Conservation (phyloP, 2,888 invertebrate genomes). For the Stegana nigrithorax region DNA sequence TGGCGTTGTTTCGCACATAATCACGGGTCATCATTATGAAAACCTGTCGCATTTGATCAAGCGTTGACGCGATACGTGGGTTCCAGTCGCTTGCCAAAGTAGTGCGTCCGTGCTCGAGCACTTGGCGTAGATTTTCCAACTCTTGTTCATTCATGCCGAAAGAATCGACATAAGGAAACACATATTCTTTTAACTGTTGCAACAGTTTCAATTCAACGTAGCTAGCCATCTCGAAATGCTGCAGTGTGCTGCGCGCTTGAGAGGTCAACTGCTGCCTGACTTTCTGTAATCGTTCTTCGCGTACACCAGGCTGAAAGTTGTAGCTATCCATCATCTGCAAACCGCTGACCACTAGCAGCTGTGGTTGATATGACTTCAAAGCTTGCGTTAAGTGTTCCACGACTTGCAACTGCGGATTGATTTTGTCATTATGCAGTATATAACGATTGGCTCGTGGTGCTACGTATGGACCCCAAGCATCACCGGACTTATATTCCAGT, state of each 20-base stretch:
- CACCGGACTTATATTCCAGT: conserved; percentile 82
- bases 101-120: conserved; percentile 77
- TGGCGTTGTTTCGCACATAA: conserved; percentile 38
- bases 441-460: conserved; percentile 86
- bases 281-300: conserved; percentile 74
- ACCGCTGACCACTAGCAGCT: conserved; percentile 83
- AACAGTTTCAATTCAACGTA: conserved; percentile 80
- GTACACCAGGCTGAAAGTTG: conserved; percentile 70
- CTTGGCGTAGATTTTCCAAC: conserved; percentile 79
- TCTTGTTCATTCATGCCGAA: conserved; percentile 92
- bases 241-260: conserved; percentile 73
- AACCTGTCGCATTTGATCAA: conserved; percentile 84
- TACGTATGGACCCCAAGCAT: conserved; percentile 79
- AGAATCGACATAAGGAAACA: conserved; percentile 82
- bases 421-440: conserved; percentile 84
- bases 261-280: conserved; percentile 76
- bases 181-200: conserved; percentile 74
- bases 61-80: conserved; percentile 81
- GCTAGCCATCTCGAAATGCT: conserved; percentile 90
- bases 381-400: conserved; percentile 77
- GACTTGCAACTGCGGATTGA: conserved; percentile 81
- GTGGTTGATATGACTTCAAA: conserved; percentile 75
- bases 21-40: conserved; percentile 66
- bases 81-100: conserved; percentile 82
- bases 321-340: conserved; percentile 91